Percentiles rank a stretch among this genome's conserved stretches.
These are phyloP conservation scores for Pomatostomus ruficeps DNA, from an alignment of 2,113 vertebrate genomes.

Conservation along the genomic window DNA sequence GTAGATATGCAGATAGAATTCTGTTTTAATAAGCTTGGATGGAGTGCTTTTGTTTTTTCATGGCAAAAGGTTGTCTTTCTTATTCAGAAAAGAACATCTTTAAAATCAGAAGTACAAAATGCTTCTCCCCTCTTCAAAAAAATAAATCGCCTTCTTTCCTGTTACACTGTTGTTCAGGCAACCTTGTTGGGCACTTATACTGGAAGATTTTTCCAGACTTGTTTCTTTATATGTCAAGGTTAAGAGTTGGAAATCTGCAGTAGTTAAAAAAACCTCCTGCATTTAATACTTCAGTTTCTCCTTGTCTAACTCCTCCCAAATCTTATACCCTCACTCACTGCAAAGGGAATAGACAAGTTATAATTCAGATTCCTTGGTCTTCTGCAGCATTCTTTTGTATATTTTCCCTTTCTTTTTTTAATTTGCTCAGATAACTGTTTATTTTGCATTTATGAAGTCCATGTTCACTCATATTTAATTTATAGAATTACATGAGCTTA, in stretches of 20 bases:
- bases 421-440: background rate
- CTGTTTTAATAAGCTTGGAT: background rate
- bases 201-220: background rate
- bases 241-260: background rate
- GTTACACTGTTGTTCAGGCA: background rate
- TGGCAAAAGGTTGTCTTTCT: background rate
- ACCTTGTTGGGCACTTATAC: background rate
- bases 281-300: background rate
- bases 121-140: background rate
- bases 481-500: background rate
- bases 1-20: background rate
- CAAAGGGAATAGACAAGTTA: background rate
- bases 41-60: background rate
- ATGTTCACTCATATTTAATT: background rate
- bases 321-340: background rate
- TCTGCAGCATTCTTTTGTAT: background rate
- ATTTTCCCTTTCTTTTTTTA: background rate
- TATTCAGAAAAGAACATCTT: background rate
- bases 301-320: background rate
- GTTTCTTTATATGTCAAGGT: background rate
- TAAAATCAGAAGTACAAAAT: background rate
- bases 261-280: background rate
- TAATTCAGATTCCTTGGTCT: background rate
- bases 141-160: background rate
- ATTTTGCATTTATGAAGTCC: background rate